Evolutionary conservation across 92 coral and sea anemone species (phyloP).

Genomic region (Heliopora coerulea): DNA sequence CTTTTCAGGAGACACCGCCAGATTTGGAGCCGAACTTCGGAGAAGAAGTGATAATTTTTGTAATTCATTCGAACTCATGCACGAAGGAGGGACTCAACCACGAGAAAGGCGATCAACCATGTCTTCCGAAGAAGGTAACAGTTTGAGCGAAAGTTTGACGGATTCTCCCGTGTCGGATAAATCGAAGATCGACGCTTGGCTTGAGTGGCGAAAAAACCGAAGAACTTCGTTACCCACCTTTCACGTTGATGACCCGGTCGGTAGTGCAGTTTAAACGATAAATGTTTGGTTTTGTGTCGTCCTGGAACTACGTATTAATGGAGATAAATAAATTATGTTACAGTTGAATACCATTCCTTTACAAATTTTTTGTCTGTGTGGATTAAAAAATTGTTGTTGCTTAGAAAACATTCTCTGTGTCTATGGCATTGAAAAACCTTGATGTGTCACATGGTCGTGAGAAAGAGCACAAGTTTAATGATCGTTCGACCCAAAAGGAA

Average conservation of each 20-base stretch:
- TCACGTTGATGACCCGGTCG: too few relatives aligned
- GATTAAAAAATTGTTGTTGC: too few relatives aligned
- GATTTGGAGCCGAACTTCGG: background rate
- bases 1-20: background rate
- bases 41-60: background rate
- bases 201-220: slow-evolving; percentile 18
- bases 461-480: too few relatives aligned
- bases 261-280: background rate
- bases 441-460: too few relatives aligned
- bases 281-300: background rate
- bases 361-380: too few relatives aligned
- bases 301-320: too few relatives aligned
- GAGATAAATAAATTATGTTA: too few relatives aligned
- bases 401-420: too few relatives aligned
- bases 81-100: background rate
- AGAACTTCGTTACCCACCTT: slow-evolving; percentile 2
- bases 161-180: background rate
- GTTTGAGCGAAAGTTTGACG: background rate
- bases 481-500: too few relatives aligned
- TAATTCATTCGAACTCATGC: background rate
- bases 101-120: background rate
- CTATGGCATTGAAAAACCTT: too few relatives aligned
- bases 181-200: slow-evolving; percentile 24
- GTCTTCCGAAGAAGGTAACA: background rate
- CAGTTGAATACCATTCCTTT: too few relatives aligned